Base-by-base conservation (phyloP, 2,797 vertebrate genomes). In the Nyctibius grandis region DNA sequence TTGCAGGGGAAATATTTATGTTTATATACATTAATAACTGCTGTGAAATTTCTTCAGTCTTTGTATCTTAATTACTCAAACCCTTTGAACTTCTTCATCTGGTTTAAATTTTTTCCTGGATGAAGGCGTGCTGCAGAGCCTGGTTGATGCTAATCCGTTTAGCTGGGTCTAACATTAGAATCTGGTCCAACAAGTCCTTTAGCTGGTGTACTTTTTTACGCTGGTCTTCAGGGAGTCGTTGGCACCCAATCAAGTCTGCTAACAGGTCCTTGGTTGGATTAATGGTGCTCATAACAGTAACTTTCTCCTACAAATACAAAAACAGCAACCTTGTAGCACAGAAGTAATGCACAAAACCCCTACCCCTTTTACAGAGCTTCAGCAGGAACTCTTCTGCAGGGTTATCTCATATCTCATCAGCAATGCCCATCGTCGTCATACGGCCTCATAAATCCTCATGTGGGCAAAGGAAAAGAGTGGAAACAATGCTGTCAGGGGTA, bases 81-180 rank as follows among this genome's bases (percentile, higher is more conserved):
- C 98, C 98, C 98, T 98, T 98, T 98, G 97, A 97, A 97, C 95
- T 97, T 98, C 98, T 98, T 98, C 98, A 92, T 97, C 97, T 97
- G 96, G 92, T 90, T 99, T 98, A 99, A 96, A 99, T 99, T 98
- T 99, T 99, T 98, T 99, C 99, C 98, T 99, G 99, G 98, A 99
- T 99, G 97, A 99, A 99, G 85, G 99, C 98, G 65, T 99, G 99
- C 98, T 99, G 99, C 94, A 99, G 98, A 93, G 99, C 99, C 98
- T 99, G 99, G 98, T 99, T 99, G 98, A 99, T 99, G 98, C 98
- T 99, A 98, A 99, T 99, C 97, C 99, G 98, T 96, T 99, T 99
- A 97, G 99, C 99, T 15, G 99, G 99, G 98, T 99, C 99, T 98
- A 99, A 98, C 99, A 99, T 99, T 93, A 99, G 98, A 60, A 99